Base-by-base conservation (phyloP, 2,113 vertebrate species). In the Mugil cephalus region DNA sequence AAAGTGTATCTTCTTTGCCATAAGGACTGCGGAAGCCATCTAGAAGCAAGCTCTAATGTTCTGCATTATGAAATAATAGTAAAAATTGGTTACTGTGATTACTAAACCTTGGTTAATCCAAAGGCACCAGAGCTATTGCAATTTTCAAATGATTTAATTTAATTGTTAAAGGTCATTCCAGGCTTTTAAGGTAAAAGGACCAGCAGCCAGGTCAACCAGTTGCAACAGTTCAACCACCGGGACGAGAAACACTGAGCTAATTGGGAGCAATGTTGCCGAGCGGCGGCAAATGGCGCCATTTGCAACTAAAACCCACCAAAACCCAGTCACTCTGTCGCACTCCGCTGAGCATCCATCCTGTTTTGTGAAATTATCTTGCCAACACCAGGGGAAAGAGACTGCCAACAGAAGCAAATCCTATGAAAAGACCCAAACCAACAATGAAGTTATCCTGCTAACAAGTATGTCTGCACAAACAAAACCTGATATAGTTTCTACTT, bases 381-480 rank as follows among this genome's bases (percentile, higher is more conserved):
- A 51, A 24, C 18, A 50, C 10, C 13, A 30, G 24, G 2, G 15
- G 42, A 53, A 42, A 13, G 7, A 4, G 10, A 34, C 18, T 17
- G 7, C 14, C 13, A 50, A 4, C 12, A 59, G 42, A 47, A 47
- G 19, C 51, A 74, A 40, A 42, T 50, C 2, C 7, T 8, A 35
- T 40, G 14, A 58, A 42, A 69, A 58, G 17, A 4, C 47, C 7
- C 9, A 36, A 61, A 19, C 34, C 21, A 42, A 30, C 2, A 6
- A 10, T 19, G 24, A 15, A 54, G 48, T 40, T 17, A 13, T 38
- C 24, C 19, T 30, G 12, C 47, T 21, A 50, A 40, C 18, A 52
- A 52, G 9, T 39, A 50, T 65, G 43, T 40, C 42, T 65, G 51
- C 10, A 39, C 34, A 67, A 67, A 67, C 24, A 67, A 73, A 73